These are phyloP conservation scores for Numenius arquata DNA, from an alignment of 2,113 vertebrate species.

Conservation along the genomic window DNA sequence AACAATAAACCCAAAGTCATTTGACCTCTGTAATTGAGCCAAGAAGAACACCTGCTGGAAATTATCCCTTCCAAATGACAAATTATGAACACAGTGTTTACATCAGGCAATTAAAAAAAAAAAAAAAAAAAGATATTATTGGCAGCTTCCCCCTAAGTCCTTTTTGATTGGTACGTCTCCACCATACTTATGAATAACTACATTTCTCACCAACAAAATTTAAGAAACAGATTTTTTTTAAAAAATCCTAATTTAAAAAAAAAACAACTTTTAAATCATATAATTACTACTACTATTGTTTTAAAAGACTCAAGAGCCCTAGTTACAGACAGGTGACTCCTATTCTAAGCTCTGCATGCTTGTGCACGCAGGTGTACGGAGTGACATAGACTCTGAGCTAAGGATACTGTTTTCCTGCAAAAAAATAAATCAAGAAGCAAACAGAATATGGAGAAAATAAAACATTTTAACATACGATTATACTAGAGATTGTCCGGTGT, in stretches of 20 bases:
- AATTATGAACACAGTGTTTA: not conserved
- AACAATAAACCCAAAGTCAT: not conserved
- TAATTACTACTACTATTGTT: not conserved
- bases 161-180: not conserved
- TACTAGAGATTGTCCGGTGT: not conserved
- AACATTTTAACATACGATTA: not conserved
- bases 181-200: not conserved
- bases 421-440: not conserved
- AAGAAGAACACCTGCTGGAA: not conserved
- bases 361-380: fast-evolving
- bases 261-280: not conserved
- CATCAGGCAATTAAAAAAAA: not conserved
- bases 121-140: not conserved
- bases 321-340: not conserved
- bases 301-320: not conserved
- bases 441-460: not conserved
- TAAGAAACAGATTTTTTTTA: not conserved
- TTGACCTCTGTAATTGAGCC: not conserved
- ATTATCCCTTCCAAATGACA: not conserved
- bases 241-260: not conserved
- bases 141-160: not conserved
- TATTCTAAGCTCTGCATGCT: not conserved
- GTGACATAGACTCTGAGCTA: not conserved
- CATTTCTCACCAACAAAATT: not conserved
- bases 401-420: not conserved